phyloP scores from a whole-genome alignment of 2,113 vertebrate genomes.

The Epinephelus fuscoguttatus region DNA sequence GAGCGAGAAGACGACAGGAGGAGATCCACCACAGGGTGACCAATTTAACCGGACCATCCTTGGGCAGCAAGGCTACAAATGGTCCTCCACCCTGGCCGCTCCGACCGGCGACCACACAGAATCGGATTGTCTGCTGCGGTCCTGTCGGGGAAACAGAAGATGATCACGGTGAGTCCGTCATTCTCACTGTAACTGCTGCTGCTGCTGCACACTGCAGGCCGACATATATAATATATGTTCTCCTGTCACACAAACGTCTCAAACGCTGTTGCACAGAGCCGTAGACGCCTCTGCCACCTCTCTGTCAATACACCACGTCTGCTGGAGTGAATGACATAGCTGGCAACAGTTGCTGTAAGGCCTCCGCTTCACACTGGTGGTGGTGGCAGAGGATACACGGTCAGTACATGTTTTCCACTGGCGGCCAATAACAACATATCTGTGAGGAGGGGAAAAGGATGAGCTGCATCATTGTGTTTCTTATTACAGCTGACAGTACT shows the following conservation, averaged over 20 bases:
- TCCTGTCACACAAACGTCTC: slow-evolving; percentile 49
- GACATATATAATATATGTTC: slow-evolving; percentile 49
- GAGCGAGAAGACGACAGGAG: slow-evolving; percentile 78
- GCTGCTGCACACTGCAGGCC: slow-evolving; percentile 68
- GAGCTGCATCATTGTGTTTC: slow-evolving; percentile 49
- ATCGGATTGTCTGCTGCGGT: slow-evolving; percentile 61
- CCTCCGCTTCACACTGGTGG: slow-evolving; percentile 59
- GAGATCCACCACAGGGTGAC: slow-evolving; percentile 73
- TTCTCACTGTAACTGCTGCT: slow-evolving; percentile 38
- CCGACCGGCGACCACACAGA: slow-evolving; percentile 33
- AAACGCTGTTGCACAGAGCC: slow-evolving; percentile 41
- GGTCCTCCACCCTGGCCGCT: slow-evolving; percentile 64
- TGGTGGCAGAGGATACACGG: slow-evolving; percentile 56
- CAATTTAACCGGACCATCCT: slow-evolving; percentile 68
- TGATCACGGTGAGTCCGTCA: slow-evolving; percentile 81
- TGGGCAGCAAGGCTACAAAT: slow-evolving; percentile 57
- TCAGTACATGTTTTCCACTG: slow-evolving; percentile 57
- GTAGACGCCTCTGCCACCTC: slow-evolving; percentile 35
- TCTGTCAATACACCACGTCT: slow-evolving; percentile 43
- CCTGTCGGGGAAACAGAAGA: slow-evolving; percentile 67
- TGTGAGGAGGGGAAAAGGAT: slow-evolving; percentile 25
- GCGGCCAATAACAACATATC: slow-evolving; percentile 55
- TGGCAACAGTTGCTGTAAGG: slow-evolving; percentile 65
- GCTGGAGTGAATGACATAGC: slow-evolving; percentile 65
- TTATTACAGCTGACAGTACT: slow-evolving; percentile 38